A percentile compares a stretch with the other conserved stretches of the same genome.
Evolutionary conservation across 1,140 invertebrate genomes (phyloP).

Genomic region (Papilio polyxenes): DNA sequence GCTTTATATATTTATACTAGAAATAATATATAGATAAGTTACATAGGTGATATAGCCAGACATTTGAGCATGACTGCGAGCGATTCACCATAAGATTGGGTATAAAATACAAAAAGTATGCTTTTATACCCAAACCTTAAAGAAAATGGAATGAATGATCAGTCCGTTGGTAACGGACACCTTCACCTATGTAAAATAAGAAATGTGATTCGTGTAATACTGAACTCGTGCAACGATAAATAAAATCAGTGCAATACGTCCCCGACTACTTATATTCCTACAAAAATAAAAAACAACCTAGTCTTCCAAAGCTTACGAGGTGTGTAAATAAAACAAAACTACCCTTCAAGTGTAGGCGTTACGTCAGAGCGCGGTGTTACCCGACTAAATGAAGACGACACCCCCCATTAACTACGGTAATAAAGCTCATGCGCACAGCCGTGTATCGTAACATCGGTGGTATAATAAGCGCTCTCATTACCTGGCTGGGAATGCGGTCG

Average conservation of each 20-base stretch:
- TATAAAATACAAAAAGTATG: neutral
- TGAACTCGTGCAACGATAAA: slow-evolving; percentile 66
- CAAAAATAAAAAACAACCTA: slow-evolving; percentile 56
- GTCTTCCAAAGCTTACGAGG: slow-evolving; percentile 54
- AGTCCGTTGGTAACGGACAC: slow-evolving; percentile 43
- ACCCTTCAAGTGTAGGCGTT: slow-evolving; percentile 50
- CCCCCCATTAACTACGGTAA: slow-evolving; percentile 57
- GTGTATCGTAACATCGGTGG: slow-evolving; percentile 60
- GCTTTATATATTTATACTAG: slow-evolving; percentile 45
- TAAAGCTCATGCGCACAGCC: slow-evolving; percentile 70
- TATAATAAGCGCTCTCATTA: slow-evolving; percentile 76
- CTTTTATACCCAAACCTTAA: slow-evolving; percentile 23
- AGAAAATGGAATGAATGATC: slow-evolving; percentile 20
- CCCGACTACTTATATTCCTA: slow-evolving; percentile 55
- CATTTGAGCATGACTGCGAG: slow-evolving; percentile 25
- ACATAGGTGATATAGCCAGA: slow-evolving; percentile 33
- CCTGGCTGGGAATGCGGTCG: slow-evolving; percentile 81
- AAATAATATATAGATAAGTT: slow-evolving; percentile 46
- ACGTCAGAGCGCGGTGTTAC: slow-evolving; percentile 70
- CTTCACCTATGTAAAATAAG: slow-evolving; percentile 50
- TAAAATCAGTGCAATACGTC: slow-evolving; percentile 63
- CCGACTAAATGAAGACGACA: slow-evolving; percentile 57
- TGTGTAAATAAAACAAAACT: slow-evolving; percentile 51
- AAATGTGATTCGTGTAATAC: slow-evolving; percentile 49
- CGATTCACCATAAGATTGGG: neutral